These are phyloP conservation scores for Cacoxenus indagator DNA, from an alignment of 2,888 invertebrate genomes.

Conservation along the genomic window DNA sequence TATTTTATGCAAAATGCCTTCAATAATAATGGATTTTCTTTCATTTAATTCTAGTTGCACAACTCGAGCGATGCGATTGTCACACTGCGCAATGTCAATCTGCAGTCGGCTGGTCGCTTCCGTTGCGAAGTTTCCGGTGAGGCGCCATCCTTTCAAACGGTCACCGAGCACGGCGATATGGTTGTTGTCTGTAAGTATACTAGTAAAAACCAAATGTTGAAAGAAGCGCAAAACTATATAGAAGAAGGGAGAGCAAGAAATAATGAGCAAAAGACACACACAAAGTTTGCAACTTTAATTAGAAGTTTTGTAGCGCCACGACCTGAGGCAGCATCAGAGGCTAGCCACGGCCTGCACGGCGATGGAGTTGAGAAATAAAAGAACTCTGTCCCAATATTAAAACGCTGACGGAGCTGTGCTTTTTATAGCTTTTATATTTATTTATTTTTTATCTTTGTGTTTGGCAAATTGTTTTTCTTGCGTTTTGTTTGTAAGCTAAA, in stretches of 20 bases:
- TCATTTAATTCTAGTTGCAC: conserved; percentile 73
- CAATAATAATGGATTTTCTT: conserved; percentile 21
- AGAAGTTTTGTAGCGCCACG: conserved; percentile 37
- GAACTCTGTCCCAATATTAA: too few species aligned
- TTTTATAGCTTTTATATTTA: neutral
- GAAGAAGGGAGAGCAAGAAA: neutral
- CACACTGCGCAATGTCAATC: conserved; percentile 76
- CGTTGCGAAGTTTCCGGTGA: conserved; percentile 81
- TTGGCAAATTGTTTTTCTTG: neutral
- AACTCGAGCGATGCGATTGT: conserved; percentile 79
- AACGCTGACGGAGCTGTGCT: too few species aligned
- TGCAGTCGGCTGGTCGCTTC: conserved; percentile 77
- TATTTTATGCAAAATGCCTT: conserved; percentile 22
- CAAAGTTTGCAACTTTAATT: conserved; percentile 55
- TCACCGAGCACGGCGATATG: conserved; percentile 78
- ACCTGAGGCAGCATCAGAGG: conserved; percentile 30
- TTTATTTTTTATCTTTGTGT: neutral
- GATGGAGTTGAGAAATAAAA: too few species aligned
- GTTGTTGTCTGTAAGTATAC: conserved; percentile 78
- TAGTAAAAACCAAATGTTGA: neutral
- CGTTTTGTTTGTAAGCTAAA: neutral
- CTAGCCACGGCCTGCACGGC: too few species aligned
- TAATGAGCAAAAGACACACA: conserved; percentile 33
- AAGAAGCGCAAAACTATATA: neutral
- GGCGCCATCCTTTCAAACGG: conserved; percentile 80